Evolutionary conservation across 2,797 vertebrate species (phyloP).

Genomic region (Girardinus metallicus): DNA sequence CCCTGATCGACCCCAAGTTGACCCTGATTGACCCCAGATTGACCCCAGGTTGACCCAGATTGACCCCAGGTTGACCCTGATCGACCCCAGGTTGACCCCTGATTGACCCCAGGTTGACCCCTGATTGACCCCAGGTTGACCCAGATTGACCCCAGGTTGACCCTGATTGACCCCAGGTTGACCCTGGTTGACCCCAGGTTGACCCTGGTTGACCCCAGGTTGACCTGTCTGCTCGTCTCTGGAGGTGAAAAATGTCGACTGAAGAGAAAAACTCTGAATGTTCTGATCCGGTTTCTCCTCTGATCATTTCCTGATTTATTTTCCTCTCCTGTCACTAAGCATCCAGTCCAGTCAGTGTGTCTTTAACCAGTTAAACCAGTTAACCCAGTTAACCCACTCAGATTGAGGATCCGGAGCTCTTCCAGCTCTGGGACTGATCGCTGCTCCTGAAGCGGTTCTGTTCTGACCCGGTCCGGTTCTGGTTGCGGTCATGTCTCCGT

Average conservation of each 20-base stretch:
- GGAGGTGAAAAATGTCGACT: background rate
- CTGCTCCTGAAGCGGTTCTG: background rate
- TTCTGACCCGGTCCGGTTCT: constrained; percentile 22
- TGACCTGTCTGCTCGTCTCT: background rate
- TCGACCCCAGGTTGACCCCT: no score
- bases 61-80: no score
- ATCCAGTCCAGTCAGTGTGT: background rate
- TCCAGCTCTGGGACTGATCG: background rate
- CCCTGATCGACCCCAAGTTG: no score
- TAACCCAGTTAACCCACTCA: background rate
- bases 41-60: background rate
- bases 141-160: no score
- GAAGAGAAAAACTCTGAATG: constrained; percentile 19
- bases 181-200: no score
- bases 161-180: background rate
- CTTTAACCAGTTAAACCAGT: background rate
- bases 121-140: no score
- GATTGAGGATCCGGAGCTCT: background rate
- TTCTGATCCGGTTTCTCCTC: constrained; percentile 51
- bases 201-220: no score
- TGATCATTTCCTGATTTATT: background rate
- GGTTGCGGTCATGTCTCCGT: constrained; percentile 87
- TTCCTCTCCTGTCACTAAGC: background rate
- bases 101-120: no score
- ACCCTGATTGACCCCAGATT: no score